These are phyloP conservation scores for Cosmopolites sordidus DNA, from an alignment of 2,888 invertebrate genomes.

Conservation along the genomic window DNA sequence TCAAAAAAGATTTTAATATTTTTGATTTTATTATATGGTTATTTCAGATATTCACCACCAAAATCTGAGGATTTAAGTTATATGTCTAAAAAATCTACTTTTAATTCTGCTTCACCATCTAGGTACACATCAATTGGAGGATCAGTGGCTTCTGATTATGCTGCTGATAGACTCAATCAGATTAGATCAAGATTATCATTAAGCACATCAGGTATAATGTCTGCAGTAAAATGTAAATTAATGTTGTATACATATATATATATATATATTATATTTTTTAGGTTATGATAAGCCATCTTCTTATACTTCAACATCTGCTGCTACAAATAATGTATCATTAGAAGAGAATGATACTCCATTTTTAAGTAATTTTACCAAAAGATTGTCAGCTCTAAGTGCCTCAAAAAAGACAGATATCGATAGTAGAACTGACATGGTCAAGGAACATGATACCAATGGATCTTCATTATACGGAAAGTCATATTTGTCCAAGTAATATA, in stretches of 20 bases:
- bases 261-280: constrained; percentile 17
- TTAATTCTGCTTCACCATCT: constrained; percentile 45
- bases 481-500: constrained; percentile 34
- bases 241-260: too few relatives aligned
- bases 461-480: constrained; percentile 30
- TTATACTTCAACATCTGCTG: constrained; percentile 27
- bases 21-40: background rate
- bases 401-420: constrained; percentile 36
- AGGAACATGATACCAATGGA: constrained; percentile 46
- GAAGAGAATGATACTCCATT: constrained; percentile 57
- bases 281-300: constrained; percentile 35
- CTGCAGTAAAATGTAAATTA: background rate
- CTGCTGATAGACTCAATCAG: constrained; percentile 56
- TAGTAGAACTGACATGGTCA: constrained; percentile 42
- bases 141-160: constrained; percentile 39
- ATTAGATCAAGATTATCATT: constrained; percentile 58
- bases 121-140: constrained; percentile 40
- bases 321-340: constrained; percentile 36
- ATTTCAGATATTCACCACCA: constrained; percentile 17
- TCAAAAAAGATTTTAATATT: background rate
- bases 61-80: constrained; percentile 47
- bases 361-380: constrained; percentile 65
- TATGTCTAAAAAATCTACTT: constrained; percentile 24
- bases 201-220: constrained; percentile 42
- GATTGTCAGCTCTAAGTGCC: constrained; percentile 50